Evolutionary conservation across 2,113 vertebrate species (phyloP).

Genomic region (Chlamydotis undulata): DNA sequence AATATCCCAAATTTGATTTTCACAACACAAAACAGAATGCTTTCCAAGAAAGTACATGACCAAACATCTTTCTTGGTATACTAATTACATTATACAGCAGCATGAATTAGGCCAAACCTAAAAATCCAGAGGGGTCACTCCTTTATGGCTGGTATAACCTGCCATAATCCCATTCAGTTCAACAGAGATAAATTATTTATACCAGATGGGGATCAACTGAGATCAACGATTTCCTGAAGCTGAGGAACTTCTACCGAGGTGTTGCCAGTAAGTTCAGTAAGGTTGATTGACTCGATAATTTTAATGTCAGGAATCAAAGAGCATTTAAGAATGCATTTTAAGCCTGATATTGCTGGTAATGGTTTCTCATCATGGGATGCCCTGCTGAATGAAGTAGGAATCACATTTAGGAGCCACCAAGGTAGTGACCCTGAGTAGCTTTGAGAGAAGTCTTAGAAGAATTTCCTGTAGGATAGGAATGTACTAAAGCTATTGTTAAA

Average conservation of each 20-base stretch:
- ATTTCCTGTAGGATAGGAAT: background rate
- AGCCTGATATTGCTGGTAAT: background rate
- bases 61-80: background rate
- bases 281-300: background rate
- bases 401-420: background rate
- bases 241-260: background rate
- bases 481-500: background rate
- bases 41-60: conserved; percentile 4
- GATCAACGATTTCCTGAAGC: background rate
- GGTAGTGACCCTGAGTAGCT: background rate
- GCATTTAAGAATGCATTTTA: background rate
- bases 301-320: background rate
- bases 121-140: background rate
- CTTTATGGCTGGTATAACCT: background rate
- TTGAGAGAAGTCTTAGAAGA: background rate
- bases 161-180: background rate
- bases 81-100: background rate
- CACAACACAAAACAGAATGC: background rate
- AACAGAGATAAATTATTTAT: background rate
- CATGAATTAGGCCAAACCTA: background rate
- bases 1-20: conserved; percentile 32
- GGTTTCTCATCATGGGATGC: background rate
- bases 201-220: background rate
- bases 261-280: background rate
- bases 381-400: background rate